A percentile compares a stretch with the other conserved stretches of the same genome.
Evolutionary conservation across 2,113 vertebrate genomes (phyloP).

Genomic region (Strix uralensis): DNA sequence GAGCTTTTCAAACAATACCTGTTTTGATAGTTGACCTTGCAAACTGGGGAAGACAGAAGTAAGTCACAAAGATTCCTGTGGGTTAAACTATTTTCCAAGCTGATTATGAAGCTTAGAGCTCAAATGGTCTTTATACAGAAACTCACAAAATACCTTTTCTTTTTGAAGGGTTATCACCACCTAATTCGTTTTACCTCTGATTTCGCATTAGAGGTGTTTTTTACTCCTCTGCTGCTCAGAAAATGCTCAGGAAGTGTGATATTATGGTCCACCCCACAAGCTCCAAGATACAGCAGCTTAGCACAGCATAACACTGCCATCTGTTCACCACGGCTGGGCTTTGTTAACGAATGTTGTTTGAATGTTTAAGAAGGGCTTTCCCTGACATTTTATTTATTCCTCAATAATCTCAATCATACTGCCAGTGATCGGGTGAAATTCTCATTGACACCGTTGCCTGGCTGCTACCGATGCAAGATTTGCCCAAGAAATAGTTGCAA

Average conservation of each 20-base stretch:
- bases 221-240: constrained; percentile 24
- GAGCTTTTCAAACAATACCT: not conserved
- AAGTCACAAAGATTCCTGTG: constrained; percentile 40
- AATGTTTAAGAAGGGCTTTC: not conserved
- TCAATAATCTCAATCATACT: not conserved
- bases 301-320: not conserved
- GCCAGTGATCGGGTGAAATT: not conserved
- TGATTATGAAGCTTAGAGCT: constrained; percentile 55
- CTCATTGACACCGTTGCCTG: not conserved
- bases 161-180: constrained; percentile 34
- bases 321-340: not conserved
- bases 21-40: constrained; percentile 34
- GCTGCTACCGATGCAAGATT: not conserved
- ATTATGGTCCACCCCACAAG: not conserved
- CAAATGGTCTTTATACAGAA: constrained; percentile 42
- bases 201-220: constrained; percentile 11
- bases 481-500: not conserved
- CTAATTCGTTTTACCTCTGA: constrained; percentile 42
- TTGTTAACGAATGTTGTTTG: not conserved
- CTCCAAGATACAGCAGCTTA: not conserved
- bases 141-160: constrained; percentile 50
- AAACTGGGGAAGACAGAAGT: not conserved
- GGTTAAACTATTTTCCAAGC: constrained; percentile 62
- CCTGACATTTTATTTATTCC: not conserved
- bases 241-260: not conserved